phyloP scores from a whole-genome alignment of 2,797 vertebrate species.

The Spinus olivaceus region DNA sequence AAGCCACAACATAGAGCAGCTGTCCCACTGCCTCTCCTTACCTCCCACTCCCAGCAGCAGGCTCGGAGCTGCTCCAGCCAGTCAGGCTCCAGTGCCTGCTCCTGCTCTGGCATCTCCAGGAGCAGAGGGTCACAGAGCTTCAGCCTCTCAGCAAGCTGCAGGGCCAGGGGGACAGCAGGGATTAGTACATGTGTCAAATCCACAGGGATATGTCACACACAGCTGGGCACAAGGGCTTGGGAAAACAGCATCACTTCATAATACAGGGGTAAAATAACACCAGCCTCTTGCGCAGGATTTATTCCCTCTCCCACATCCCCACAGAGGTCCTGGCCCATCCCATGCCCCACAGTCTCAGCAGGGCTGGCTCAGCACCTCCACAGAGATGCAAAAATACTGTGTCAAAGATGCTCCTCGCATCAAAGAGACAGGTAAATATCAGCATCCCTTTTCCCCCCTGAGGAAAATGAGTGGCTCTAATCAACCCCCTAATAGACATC shows the following conservation, averaged over 20 bases:
- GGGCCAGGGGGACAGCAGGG: neutral
- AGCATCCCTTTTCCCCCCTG: accelerated
- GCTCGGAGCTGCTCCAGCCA: constrained; percentile 82
- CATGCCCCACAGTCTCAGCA: accelerated
- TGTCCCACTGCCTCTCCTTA: constrained; percentile 26
- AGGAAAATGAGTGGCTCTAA: neutral
- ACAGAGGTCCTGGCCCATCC: neutral
- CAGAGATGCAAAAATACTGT: neutral
- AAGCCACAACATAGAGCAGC: accelerated
- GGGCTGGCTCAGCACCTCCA: neutral
- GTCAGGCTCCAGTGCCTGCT: constrained; percentile 71
- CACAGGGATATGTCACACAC: accelerated
- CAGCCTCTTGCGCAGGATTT: neutral
- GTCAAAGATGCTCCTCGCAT: neutral
- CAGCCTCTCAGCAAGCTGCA: constrained; percentile 85
- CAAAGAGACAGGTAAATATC: neutral
- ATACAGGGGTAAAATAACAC: accelerated
- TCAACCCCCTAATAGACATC: neutral
- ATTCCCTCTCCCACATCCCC: neutral
- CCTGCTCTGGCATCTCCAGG: constrained; percentile 60
- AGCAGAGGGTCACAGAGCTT: constrained; percentile 81
- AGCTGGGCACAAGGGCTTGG: accelerated
- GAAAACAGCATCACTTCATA: neutral
- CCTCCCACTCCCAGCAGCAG: constrained; percentile 68
- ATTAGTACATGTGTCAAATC: accelerated